phyloP scores from a whole-genome alignment of 2,113 vertebrate genomes.

The Brachypodius melanocephalos region DNA sequence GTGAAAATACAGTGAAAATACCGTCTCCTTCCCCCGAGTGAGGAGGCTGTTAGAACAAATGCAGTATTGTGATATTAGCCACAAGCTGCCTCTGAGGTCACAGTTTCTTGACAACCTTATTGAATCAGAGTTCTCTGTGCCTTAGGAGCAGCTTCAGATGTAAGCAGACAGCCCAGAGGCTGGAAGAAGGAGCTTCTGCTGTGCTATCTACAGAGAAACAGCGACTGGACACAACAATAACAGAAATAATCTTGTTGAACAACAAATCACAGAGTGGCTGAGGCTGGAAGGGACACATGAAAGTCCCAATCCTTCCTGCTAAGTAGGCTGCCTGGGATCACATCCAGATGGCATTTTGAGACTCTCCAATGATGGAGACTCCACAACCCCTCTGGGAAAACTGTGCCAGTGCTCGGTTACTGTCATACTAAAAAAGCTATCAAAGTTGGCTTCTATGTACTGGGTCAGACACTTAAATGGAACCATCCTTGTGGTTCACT shows the following conservation, averaged over 20 bases:
- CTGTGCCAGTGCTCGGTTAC: not conserved
- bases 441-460: not conserved
- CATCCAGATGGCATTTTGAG: not conserved
- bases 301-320: not conserved
- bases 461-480: not conserved
- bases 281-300: not conserved
- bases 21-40: not conserved
- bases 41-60: not conserved
- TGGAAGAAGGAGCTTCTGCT: not conserved
- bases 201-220: not conserved
- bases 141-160: not conserved
- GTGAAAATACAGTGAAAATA: not conserved
- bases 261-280: not conserved
- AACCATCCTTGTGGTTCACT: not conserved
- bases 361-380: not conserved
- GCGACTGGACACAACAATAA: not conserved
- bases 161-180: not conserved
- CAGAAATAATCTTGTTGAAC: not conserved
- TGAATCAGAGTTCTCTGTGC: not conserved
- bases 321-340: not conserved
- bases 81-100: not conserved
- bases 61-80: not conserved
- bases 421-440: not conserved
- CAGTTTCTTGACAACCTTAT: rapidly evolving
- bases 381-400: not conserved